Conservation (phyloP, 2,113 vertebrate species). For the Tylochromis polylepis region DNA sequence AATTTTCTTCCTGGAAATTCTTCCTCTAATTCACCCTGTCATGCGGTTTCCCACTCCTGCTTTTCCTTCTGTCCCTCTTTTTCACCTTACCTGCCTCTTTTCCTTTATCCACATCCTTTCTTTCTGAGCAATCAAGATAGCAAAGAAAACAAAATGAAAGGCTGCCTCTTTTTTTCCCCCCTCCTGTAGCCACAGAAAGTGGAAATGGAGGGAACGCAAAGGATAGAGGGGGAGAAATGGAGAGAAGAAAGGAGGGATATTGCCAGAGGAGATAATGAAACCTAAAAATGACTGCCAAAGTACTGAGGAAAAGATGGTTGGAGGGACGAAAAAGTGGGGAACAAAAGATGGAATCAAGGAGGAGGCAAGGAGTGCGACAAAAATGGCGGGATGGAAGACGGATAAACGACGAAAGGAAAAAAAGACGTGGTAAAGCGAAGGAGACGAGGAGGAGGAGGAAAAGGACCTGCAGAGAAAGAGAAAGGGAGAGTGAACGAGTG, state of each 20-base stretch:
- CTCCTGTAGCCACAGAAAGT: background rate
- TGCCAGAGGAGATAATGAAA: constrained; percentile 50
- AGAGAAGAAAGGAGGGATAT: constrained; percentile 25
- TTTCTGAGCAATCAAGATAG: background rate
- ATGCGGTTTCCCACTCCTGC: background rate
- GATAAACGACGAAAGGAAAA: background rate
- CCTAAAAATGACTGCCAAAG: constrained; percentile 49
- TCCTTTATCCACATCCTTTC: background rate
- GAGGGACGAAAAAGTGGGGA: background rate
- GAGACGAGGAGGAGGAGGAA: background rate
- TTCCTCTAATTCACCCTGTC: background rate
- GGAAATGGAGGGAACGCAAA: background rate
- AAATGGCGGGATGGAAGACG: background rate
- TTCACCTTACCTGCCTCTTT: background rate
- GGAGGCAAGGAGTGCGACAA: background rate
- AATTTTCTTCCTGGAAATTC: background rate
- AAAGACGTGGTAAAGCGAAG: background rate
- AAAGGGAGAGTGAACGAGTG: constrained; percentile 51
- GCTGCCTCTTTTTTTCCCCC: background rate
- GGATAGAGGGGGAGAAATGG: background rate
- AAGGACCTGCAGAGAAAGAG: constrained; percentile 24
- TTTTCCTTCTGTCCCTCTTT: background rate
- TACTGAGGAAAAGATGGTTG: background rate
- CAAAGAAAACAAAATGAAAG: background rate
- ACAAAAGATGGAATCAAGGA: background rate